A percentile compares a stretch with the other conserved stretches of the same genome.
These are phyloP conservation scores for Pseudomugil tenellus DNA, from an alignment of 2,797 vertebrate species.

Conservation along the genomic window DNA sequence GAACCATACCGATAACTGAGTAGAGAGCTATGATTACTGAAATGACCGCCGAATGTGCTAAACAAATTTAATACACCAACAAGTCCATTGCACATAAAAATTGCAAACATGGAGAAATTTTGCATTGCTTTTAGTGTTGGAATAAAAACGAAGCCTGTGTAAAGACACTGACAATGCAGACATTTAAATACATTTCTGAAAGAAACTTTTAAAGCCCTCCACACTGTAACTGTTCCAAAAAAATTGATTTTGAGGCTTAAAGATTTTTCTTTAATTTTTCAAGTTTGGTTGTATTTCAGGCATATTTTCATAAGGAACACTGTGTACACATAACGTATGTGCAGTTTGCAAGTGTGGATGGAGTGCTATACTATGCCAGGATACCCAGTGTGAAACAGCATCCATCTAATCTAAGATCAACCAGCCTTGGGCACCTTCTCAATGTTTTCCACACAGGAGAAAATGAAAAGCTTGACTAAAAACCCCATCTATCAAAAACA, in stretches of 20 bases:
- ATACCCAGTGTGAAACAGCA: constrained; percentile 57
- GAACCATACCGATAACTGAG: constrained; percentile 42
- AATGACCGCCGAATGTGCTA: constrained; percentile 17
- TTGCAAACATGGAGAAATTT: background rate
- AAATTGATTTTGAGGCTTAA: constrained; percentile 22
- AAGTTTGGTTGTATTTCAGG: constrained; percentile 29
- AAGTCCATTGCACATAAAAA: constrained; percentile 5
- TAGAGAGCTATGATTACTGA: constrained; percentile 24
- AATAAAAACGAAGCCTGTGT: constrained; percentile 32
- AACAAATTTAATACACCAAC: constrained; percentile 11
- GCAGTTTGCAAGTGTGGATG: constrained; percentile 31
- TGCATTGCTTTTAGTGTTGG: background rate
- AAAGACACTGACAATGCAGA: constrained; percentile 18
- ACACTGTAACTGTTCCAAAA: constrained; percentile 25
- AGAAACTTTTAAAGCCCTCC: constrained; percentile 21
- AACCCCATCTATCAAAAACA: constrained; percentile 55
- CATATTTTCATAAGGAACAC: constrained; percentile 15
- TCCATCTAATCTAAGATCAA: constrained; percentile 76
- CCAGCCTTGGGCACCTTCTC: constrained; percentile 67
- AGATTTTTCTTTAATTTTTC: constrained; percentile 20
- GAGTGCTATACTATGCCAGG: constrained; percentile 40
- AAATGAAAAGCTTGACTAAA: constrained; percentile 44
- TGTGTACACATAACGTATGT: constrained; percentile 18
- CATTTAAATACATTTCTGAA: constrained; percentile 16
- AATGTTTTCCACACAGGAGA: constrained; percentile 61